Percentiles rank a stretch among this genome's conserved stretches.
Evolutionary conservation across 2,797 vertebrate genomes (phyloP).

Genomic region (Brachymystax lenok): DNA sequence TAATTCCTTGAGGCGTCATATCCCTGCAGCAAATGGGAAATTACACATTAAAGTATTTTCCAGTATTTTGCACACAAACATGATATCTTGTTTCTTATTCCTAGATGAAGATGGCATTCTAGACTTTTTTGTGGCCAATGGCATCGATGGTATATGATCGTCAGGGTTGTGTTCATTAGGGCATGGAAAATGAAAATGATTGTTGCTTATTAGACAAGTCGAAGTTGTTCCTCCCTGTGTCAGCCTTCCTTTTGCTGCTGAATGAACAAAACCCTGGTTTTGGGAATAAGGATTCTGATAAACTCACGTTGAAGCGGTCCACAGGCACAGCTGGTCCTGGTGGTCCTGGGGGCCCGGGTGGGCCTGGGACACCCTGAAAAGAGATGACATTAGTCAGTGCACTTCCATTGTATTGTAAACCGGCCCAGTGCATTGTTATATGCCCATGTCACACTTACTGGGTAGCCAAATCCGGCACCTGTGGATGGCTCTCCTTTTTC

Average conservation of each 20-base stretch:
- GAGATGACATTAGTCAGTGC: neutral
- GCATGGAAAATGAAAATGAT: too few species aligned
- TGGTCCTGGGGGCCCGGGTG: slow-evolving; percentile 78
- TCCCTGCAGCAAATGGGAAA: slow-evolving; percentile 56
- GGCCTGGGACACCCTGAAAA: slow-evolving; percentile 72
- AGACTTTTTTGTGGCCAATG: too few species aligned
- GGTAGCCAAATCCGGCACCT: slow-evolving; percentile 54
- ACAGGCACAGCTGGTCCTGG: slow-evolving; percentile 71
- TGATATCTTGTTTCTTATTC: neutral
- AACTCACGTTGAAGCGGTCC: slow-evolving; percentile 77
- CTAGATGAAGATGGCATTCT: too few species aligned
- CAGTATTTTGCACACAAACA: neutral
- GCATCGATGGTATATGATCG: too few species aligned
- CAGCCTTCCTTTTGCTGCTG: too few species aligned
- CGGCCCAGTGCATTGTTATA: neutral
- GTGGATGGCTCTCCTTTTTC: slow-evolving; percentile 82
- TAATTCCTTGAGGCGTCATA: slow-evolving; percentile 70
- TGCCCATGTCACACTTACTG: slow-evolving; percentile 69
- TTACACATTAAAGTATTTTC: neutral
- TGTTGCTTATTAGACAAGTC: neutral
- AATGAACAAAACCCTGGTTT: too few species aligned
- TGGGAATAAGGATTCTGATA: neutral
- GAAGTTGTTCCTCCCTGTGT: neutral
- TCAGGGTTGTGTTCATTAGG: too few species aligned
- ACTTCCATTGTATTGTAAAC: neutral